Base-by-base conservation (phyloP, 2,797 vertebrate species). In the Coracias cyanogaster region DNA sequence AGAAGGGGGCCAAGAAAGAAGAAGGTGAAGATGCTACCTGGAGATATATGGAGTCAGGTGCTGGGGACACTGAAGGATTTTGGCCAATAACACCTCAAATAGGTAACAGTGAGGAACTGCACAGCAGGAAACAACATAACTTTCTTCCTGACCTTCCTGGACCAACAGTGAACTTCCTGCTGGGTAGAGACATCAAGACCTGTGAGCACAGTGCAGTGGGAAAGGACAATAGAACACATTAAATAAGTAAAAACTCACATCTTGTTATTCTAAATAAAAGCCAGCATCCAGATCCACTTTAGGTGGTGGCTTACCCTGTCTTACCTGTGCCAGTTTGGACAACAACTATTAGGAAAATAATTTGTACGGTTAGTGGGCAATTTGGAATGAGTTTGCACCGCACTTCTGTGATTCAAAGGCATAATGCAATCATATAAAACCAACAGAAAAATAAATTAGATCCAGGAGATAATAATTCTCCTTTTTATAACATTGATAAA, bases 121-220 rank as follows among this genome's bases (percentile, higher is more conserved):
- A 39, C 5, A 31, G 10, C 25, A 80, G 46, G 26, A 86, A 55
- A 12, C 21, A 60, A 33, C 2, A 13, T 13, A 6, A 48, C 41
- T 48, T 85, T 62, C 46, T 77, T 25, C 15, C 20, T 0, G 0
- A 6, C 6, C 4, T 67, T 61, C 54, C 28, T 3, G 0, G 31
- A 33, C 12, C 16, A 66, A 21, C 13, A 72, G 19, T 33, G 35
- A 52, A 25, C 4, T 77, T 31, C 21, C 13, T 14, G 7, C 11
- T 45, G 10, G 13, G 15, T 3, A 54, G n/a, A 49, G 5, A 80
- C 57, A 6, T 39, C 1, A 0, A 78, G 15, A 62, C 16, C 9
- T 18, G 5, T 29, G 22, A 37, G 10, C 12, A 15, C 4, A 49
- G 29, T 9, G 9, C 11, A 64, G 29, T 25, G n/a, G 20, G 61